phyloP scores from a whole-genome alignment of 2,888 invertebrate genomes.

The Drosophila limbata region DNA sequence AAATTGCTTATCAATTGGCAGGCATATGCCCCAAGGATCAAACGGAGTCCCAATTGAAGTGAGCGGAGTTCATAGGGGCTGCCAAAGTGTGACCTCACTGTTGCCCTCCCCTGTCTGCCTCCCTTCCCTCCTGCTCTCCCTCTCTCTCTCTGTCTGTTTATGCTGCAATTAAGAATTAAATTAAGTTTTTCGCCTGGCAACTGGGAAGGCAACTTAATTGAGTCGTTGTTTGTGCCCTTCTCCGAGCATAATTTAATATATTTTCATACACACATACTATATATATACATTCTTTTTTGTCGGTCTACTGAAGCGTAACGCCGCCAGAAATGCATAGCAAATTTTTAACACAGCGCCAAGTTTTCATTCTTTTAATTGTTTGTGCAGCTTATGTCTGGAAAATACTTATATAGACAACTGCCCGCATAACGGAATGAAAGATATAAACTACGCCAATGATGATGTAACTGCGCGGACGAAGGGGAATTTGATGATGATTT shows the following conservation, averaged over 20 bases:
- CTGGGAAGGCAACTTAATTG: slow-evolving; percentile 64
- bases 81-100: slow-evolving; percentile 1
- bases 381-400: slow-evolving; percentile 46
- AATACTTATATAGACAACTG: slow-evolving; percentile 53
- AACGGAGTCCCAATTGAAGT: slow-evolving; percentile 58
- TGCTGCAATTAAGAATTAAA: slow-evolving; percentile 74
- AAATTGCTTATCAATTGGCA: slow-evolving; percentile 80
- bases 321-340: slow-evolving; percentile 65
- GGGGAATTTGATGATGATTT: slow-evolving; percentile 27
- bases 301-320: slow-evolving; percentile 57
- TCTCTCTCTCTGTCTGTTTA: slow-evolving; percentile 22
- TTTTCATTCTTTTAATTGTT: slow-evolving; percentile 64
- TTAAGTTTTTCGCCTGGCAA: slow-evolving; percentile 69
- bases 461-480: slow-evolving; percentile 18
- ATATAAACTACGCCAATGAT: slow-evolving; percentile 23
- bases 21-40: slow-evolving; percentile 77
- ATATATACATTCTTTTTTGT: slow-evolving; percentile 26
- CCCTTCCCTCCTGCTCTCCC: not conserved
- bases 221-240: slow-evolving; percentile 51
- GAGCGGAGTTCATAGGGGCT: slow-evolving; percentile 34
- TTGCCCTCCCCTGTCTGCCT: slow-evolving; percentile 3
- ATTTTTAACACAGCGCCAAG: slow-evolving; percentile 54
- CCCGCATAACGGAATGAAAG: slow-evolving; percentile 18
- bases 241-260: slow-evolving; percentile 20
- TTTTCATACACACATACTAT: slow-evolving; percentile 9